Conservation (phyloP, 1,140 invertebrate genomes). For the Frieseomelitta varia region DNA sequence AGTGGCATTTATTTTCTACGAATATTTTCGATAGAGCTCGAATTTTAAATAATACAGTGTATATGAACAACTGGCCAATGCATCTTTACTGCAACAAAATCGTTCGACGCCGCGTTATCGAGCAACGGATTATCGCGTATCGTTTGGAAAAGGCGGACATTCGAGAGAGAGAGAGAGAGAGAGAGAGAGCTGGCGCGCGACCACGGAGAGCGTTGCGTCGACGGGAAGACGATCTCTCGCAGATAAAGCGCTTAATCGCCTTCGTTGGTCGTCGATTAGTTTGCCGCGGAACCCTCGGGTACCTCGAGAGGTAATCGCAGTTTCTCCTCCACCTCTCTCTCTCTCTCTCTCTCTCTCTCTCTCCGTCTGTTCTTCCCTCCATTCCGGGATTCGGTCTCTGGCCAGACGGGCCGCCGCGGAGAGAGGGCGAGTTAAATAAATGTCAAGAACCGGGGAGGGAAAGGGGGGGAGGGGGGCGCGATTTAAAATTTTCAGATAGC, state of each 20-base stretch:
- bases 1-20: too few relatives aligned
- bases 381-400: too few relatives aligned
- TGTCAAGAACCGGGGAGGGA: background rate
- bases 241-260: conserved; percentile 10
- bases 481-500: conserved; percentile 37
- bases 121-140: background rate
- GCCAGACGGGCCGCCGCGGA: background rate
- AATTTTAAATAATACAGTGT: too few relatives aligned
- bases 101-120: too few relatives aligned
- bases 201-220: background rate
- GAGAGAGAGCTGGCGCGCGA: too few relatives aligned
- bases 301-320: background rate
- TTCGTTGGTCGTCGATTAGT: background rate
- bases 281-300: too few relatives aligned
- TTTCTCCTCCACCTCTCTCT: too few relatives aligned
- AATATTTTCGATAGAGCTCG: too few relatives aligned
- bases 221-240: background rate
- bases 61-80: too few relatives aligned
- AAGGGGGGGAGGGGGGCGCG: background rate
- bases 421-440: background rate
- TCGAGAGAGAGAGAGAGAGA: too few relatives aligned
- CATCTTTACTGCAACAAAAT: too few relatives aligned
- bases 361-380: background rate
- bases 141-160: background rate
- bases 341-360: background rate